Evolutionary conservation across 2,797 vertebrate species (phyloP).

Genomic region (Microctenopoma steveboyesi): DNA sequence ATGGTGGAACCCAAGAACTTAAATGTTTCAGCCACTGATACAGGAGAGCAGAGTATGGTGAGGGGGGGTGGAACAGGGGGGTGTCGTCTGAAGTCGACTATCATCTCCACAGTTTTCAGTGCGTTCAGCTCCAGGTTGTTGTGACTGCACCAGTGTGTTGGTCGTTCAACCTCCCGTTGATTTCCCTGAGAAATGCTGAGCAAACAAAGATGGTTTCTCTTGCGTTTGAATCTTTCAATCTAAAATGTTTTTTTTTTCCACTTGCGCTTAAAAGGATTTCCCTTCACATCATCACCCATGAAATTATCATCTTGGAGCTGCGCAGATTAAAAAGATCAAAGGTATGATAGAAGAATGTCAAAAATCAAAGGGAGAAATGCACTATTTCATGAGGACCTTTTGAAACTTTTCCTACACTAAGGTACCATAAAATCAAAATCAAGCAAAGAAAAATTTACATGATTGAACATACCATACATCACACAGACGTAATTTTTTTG

Average conservation of each 20-base stretch:
- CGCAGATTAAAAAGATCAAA: slow-evolving; percentile 30
- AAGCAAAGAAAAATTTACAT: not conserved
- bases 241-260: slow-evolving; percentile 7
- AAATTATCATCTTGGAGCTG: slow-evolving; percentile 13
- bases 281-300: slow-evolving; percentile 1
- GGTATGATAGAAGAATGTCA: slow-evolving; percentile 22
- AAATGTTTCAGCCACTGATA: too few species aligned
- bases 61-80: too few species aligned
- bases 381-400: slow-evolving; percentile 23
- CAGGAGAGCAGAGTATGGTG: too few species aligned
- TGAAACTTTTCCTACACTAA: not conserved
- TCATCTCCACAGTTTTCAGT: too few species aligned
- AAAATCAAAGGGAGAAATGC: slow-evolving; percentile 28
- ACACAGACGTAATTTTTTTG: slow-evolving; percentile 1
- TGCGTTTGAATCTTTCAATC: not conserved
- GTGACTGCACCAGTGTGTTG: too few species aligned
- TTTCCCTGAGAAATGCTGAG: not conserved
- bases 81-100: too few species aligned
- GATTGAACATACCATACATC: not conserved
- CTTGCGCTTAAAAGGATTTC: slow-evolving; percentile 25
- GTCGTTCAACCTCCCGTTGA: too few species aligned
- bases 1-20: too few species aligned
- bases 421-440: slow-evolving; percentile 12
- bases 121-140: too few species aligned
- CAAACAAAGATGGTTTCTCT: not conserved